These are phyloP conservation scores for Aphis gossypii DNA, from an alignment of 1,140 invertebrate genomes.

Conservation along the genomic window DNA sequence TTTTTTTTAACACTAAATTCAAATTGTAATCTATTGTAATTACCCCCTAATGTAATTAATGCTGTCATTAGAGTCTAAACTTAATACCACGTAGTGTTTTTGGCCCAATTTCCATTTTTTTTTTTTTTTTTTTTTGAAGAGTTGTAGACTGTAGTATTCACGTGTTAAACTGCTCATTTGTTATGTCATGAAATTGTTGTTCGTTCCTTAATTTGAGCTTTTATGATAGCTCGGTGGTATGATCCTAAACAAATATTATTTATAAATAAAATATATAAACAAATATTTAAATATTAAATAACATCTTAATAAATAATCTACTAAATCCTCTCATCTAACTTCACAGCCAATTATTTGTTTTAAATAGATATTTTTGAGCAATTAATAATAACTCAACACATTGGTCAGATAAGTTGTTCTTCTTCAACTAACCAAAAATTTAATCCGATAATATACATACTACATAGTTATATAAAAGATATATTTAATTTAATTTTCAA, in stretches of 20 bases:
- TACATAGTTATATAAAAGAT: background rate
- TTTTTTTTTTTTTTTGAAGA: too few species aligned
- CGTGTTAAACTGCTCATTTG: background rate
- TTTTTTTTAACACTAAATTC: background rate
- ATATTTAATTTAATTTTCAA: background rate
- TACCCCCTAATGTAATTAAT: background rate
- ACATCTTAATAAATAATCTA: background rate
- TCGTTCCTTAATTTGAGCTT: background rate
- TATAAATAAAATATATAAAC: background rate
- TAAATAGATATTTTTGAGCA: background rate
- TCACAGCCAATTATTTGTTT: background rate
- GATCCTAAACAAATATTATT: background rate
- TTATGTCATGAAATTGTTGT: background rate
- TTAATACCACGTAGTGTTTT: background rate
- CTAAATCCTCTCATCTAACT: background rate
- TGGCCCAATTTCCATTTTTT: background rate
- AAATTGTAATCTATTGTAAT: background rate
- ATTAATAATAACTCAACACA: background rate
- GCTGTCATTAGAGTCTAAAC: background rate
- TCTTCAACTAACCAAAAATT: too few species aligned
- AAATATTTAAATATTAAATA: background rate
- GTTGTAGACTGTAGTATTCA: background rate
- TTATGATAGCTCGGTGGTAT: background rate
- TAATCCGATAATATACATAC: background rate
- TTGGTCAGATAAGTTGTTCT: background rate